Percentiles rank a stretch among this genome's conserved stretches.
phyloP scores from a whole-genome alignment of 2,113 vertebrate genomes.

The Perca flavescens region DNA sequence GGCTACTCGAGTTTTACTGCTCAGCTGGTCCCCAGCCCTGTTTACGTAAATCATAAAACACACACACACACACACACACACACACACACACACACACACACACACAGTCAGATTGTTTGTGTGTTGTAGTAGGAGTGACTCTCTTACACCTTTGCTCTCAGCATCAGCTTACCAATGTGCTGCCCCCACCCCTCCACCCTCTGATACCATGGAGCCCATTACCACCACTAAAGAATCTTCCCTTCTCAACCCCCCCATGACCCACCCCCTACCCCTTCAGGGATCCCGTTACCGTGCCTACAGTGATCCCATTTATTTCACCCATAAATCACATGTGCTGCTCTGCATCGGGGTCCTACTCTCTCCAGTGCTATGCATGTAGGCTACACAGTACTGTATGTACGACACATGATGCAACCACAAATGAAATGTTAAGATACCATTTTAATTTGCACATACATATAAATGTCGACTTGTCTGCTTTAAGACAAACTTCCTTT shows the following conservation, averaged over 20 bases:
- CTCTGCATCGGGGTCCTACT: slow-evolving; percentile 31
- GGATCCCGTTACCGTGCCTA: slow-evolving; percentile 61
- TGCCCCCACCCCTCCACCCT: no score
- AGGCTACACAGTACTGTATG: not conserved
- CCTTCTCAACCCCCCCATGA: no score
- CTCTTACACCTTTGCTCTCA: slow-evolving; percentile 51
- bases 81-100: not conserved
- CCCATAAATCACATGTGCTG: slow-evolving; percentile 59
- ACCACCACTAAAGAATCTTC: slow-evolving; percentile 37
- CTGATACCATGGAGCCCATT: slow-evolving; percentile 38
- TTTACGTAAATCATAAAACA: slow-evolving; percentile 24
- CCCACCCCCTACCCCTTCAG: not conserved
- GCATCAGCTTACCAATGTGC: slow-evolving; percentile 68
- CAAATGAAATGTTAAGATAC: not conserved
- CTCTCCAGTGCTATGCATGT: slow-evolving; percentile 8
- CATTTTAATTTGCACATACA: not conserved
- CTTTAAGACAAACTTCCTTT: not conserved
- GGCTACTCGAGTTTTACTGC: not conserved
- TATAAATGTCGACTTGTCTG: not conserved
- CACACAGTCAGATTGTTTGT: slow-evolving; percentile 38
- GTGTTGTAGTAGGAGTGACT: slow-evolving; percentile 36
- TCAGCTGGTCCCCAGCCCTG: not conserved
- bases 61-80: slow-evolving; percentile 3
- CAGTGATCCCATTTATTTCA: slow-evolving; percentile 68
- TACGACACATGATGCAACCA: slow-evolving; percentile 12